phyloP scores from a whole-genome alignment of 2,113 vertebrate genomes.

The Xenopus tropicalis region DNA sequence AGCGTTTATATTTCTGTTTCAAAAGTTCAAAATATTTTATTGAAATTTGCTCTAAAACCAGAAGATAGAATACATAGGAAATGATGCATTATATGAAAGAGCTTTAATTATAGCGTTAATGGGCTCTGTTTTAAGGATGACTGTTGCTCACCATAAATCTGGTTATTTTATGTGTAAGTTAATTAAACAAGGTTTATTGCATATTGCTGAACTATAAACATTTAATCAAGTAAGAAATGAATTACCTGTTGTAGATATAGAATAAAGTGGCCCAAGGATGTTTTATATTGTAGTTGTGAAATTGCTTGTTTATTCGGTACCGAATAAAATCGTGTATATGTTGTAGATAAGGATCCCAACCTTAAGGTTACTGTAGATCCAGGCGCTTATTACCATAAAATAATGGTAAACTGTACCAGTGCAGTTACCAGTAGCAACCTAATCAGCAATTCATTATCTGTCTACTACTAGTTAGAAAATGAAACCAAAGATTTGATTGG shows the following conservation, averaged over 20 bases:
- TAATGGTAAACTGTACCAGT: too few species aligned
- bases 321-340: background rate
- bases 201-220: conserved; percentile 23
- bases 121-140: conserved; percentile 27
- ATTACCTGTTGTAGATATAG: conserved; percentile 10
- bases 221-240: conserved; percentile 13
- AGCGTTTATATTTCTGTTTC: too few species aligned
- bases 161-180: conserved; percentile 19
- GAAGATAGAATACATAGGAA: background rate
- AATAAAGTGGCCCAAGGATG: background rate
- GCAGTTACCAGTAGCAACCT: too few species aligned
- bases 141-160: conserved; percentile 24
- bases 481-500: too few species aligned
- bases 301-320: background rate
- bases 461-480: too few species aligned
- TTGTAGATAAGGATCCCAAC: background rate
- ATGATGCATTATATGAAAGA: conserved; percentile 9
- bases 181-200: conserved; percentile 31
- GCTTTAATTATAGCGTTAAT: conserved; percentile 37
- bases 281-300: background rate
- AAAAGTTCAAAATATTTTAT: too few species aligned
- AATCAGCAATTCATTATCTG: too few species aligned
- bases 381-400: too few species aligned
- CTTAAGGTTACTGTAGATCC: too few species aligned
- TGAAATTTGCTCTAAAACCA: too few species aligned